Percentiles rank a stretch among this genome's conserved stretches.
phyloP scores from a whole-genome alignment of 1,140 invertebrate species.

The Babylonia areolata region DNA sequence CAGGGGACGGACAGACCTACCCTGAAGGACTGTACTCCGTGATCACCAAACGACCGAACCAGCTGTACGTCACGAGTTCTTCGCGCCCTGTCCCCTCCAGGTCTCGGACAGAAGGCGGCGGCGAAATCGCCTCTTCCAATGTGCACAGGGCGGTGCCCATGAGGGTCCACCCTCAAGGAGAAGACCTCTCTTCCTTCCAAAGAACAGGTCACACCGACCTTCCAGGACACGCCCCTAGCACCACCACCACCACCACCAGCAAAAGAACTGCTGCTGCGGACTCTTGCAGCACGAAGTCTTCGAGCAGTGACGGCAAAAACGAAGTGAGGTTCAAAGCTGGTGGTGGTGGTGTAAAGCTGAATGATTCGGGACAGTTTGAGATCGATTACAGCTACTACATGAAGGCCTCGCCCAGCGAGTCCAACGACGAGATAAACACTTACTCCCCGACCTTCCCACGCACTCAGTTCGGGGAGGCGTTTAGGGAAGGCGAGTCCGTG shows the following conservation, averaged over 20 bases:
- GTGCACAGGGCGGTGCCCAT: constrained; percentile 28
- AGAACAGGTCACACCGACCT: neutral
- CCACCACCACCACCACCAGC: too few relatives aligned
- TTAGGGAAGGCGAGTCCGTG: neutral
- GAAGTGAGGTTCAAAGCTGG: neutral
- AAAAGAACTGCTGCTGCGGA: neutral
- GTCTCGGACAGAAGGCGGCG: neutral
- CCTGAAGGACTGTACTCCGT: constrained; percentile 11
- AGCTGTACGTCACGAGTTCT: neutral
- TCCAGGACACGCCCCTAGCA: neutral
- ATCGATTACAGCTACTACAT: constrained; percentile 41
- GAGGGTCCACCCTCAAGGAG: neutral
- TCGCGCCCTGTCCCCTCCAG: neutral
- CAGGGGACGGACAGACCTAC: neutral
- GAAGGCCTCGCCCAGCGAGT: constrained; percentile 33
- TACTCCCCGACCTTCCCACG: neutral
- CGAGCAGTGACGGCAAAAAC: neutral
- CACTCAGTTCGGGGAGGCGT: neutral
- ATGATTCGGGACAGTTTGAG: constrained; percentile 12
- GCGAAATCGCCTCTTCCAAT: too few relatives aligned
- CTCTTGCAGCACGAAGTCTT: neutral
- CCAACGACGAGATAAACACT: constrained; percentile 35
- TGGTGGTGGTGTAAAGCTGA: constrained; percentile 14
- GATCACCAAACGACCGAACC: neutral
- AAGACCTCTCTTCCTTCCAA: too few relatives aligned